Conservation (phyloP, 2,888 invertebrate genomes). For the Mechanitis messenoides region DNA sequence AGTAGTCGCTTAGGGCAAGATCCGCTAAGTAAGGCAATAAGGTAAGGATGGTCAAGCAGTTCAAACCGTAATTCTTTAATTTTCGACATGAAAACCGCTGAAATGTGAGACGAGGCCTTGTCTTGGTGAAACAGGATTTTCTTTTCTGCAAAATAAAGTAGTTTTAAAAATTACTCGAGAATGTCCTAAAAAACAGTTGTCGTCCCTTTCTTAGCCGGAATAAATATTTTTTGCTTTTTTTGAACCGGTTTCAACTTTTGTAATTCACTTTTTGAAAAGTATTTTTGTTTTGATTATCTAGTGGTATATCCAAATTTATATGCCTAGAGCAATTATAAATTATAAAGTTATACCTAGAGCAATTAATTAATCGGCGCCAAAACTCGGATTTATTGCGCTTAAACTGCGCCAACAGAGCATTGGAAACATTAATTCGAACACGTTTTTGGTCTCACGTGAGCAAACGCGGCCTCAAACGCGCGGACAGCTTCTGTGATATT, state of each 20-base stretch:
- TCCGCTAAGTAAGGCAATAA: neutral
- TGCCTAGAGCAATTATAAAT: too few relatives aligned
- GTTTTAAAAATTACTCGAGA: slow-evolving; percentile 8
- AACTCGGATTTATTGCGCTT: slow-evolving; percentile 22
- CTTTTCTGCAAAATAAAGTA: neutral
- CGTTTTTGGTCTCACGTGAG: slow-evolving; percentile 18
- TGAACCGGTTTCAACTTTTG: slow-evolving; percentile 1
- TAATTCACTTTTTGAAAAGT: slow-evolving; percentile 22
- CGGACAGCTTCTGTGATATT: too few relatives aligned
- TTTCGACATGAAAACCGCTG: neutral
- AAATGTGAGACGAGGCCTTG: slow-evolving; percentile 9
- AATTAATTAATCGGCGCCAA: slow-evolving; percentile 13
- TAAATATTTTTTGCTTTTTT: neutral
- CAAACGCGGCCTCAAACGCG: slow-evolving; percentile 8
- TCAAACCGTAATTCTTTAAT: slow-evolving; percentile 2
- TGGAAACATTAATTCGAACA: slow-evolving; percentile 12
- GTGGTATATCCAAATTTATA: slow-evolving; percentile 1
- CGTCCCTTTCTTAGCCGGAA: neutral
- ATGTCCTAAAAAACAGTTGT: slow-evolving; percentile 8
- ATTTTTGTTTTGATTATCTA: slow-evolving; percentile 19
- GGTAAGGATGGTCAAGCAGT: neutral
- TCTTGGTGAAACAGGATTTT: slow-evolving; percentile 16
- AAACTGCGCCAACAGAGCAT: slow-evolving; percentile 24
- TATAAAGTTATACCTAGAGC: neutral
- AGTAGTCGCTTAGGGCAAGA: neutral